Evolutionary conservation across 1,140 invertebrate genomes (phyloP).

Genomic region (Macrobrachium nipponense): DNA sequence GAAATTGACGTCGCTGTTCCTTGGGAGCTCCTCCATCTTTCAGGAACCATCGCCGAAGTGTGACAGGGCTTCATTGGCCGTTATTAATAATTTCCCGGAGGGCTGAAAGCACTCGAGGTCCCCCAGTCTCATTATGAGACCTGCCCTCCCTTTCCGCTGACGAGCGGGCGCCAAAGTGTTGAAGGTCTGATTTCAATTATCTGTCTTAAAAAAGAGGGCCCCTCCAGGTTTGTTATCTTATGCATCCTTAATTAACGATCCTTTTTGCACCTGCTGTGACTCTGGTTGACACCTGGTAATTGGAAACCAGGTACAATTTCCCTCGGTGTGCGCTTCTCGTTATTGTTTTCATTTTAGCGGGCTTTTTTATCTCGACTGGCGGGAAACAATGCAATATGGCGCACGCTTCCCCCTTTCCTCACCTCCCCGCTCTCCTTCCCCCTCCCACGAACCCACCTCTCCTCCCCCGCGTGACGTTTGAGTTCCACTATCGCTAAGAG

Average conservation of each 20-base stretch:
- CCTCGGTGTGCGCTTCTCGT: constrained; percentile 41
- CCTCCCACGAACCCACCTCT: background rate
- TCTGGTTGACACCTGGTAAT: constrained; percentile 50
- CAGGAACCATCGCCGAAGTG: background rate
- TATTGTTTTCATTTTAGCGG: constrained; percentile 52
- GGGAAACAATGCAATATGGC: constrained; percentile 40
- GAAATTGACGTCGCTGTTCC: background rate
- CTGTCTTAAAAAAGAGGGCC: constrained; percentile 16
- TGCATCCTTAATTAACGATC: constrained; percentile 51
- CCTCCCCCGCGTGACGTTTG: constrained; percentile 23
- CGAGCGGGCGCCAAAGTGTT: constrained; percentile 21
- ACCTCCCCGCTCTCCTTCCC: background rate
- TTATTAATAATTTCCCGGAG: too few species aligned
- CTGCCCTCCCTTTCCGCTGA: background rate
- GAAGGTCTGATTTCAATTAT: constrained; percentile 35
- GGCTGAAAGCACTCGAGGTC: constrained; percentile 17
- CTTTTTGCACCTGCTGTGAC: constrained; percentile 51
- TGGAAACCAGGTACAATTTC: constrained; percentile 48
- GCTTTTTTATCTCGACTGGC: constrained; percentile 36
- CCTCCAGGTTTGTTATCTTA: constrained; percentile 45
- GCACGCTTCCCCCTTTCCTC: background rate
- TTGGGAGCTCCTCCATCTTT: background rate
- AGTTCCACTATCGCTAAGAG: constrained; percentile 49
- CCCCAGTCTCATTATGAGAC: background rate
- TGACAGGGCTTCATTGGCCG: too few species aligned